These are phyloP conservation scores for Chaenogobius annularis DNA, from an alignment of 2,113 vertebrate genomes.

Conservation along the genomic window DNA sequence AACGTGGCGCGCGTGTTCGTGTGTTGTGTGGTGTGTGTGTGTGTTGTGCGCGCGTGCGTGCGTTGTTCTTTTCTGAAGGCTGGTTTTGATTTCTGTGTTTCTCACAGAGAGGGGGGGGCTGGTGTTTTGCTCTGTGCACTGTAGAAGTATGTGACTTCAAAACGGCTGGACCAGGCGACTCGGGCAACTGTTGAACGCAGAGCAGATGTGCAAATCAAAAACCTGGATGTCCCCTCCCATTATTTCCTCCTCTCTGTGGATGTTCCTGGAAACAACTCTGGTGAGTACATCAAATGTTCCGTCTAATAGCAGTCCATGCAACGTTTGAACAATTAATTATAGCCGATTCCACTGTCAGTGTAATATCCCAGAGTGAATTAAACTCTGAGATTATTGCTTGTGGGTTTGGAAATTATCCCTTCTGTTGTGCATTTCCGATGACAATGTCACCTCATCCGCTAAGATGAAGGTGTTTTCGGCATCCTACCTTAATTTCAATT, in stretches of 20 bases:
- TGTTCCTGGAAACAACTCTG: constrained; percentile 14
- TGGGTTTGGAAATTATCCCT: constrained; percentile 23
- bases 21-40: no score
- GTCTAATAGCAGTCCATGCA: constrained; percentile 3
- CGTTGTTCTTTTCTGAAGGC: constrained; percentile 7
- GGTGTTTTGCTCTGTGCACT: constrained; percentile 1
- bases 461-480: constrained; percentile 42
- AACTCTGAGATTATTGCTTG: constrained; percentile 31
- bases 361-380: constrained; percentile 8
- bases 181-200: constrained; percentile 48
- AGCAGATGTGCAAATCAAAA: constrained; percentile 21
- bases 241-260: no score
- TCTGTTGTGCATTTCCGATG: constrained; percentile 25
- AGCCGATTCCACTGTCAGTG: constrained; percentile 4
- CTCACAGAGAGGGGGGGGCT: neutral
- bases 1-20: no score
- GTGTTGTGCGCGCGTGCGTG: neutral
- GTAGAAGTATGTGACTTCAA: constrained; percentile 12
- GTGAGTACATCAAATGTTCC: constrained; percentile 20
- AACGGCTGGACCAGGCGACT: constrained; percentile 9
- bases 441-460: constrained; percentile 43
- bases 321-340: constrained; percentile 29
- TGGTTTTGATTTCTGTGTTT: constrained; percentile 22
- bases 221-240: neutral
- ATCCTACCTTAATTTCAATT: constrained; percentile 28